Conservation (phyloP, 2,888 invertebrate genomes). For the Heliconius erato region DNA sequence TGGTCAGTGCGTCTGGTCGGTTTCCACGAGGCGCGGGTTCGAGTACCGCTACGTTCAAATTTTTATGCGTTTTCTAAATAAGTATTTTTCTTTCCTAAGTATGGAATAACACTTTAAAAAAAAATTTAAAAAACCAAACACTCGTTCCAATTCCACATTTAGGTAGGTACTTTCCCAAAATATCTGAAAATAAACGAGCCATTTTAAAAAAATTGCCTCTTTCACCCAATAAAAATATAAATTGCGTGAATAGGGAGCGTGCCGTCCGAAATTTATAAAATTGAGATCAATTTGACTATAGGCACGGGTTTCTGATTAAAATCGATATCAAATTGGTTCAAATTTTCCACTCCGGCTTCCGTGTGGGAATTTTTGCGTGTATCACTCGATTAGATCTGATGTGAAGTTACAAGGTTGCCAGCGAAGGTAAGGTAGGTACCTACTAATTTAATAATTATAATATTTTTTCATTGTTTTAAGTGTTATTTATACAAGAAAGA, state of each 20-base stretch:
- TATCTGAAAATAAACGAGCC: neutral
- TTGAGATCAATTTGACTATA: constrained; percentile 53
- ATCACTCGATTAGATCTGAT: constrained; percentile 36
- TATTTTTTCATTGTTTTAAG: no score
- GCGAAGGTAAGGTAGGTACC: neutral
- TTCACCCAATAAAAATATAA: constrained; percentile 47
- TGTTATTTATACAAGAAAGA: no score
- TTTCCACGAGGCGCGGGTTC: no score
- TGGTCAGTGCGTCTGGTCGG: no score
- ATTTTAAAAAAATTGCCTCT: neutral
- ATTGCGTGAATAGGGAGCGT: constrained; percentile 45
- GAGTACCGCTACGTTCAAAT: no score
- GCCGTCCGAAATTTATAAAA: constrained; percentile 50
- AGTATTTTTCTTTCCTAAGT: no score
- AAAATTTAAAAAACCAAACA: neutral
- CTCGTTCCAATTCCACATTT: neutral
- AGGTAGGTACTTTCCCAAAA: neutral
- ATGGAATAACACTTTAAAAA: no score
- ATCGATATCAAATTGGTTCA: constrained; percentile 52
- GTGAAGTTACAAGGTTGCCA: neutral
- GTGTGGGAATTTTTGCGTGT: constrained; percentile 67
- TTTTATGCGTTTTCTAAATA: no score
- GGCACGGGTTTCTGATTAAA: constrained; percentile 56
- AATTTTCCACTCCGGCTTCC: constrained; percentile 67
- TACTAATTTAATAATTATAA: neutral